Conservation (phyloP, 2,888 invertebrate species). For the Torymus texanus region DNA sequence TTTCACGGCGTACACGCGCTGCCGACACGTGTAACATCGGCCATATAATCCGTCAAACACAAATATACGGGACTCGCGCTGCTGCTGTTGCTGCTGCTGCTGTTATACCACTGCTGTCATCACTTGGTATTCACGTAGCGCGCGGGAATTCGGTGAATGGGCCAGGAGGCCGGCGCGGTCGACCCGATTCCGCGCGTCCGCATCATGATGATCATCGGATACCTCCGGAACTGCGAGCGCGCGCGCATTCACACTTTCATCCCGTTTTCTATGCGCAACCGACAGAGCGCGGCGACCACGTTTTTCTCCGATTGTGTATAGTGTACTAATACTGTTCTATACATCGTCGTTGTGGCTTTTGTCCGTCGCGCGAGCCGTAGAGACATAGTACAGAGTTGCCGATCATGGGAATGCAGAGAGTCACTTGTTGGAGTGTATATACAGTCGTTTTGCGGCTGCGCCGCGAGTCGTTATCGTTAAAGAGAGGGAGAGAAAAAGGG, state of each 20-base stretch:
- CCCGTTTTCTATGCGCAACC: not conserved
- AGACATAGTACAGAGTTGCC: not conserved
- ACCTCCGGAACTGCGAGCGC: not conserved
- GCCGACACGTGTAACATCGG: not conserved
- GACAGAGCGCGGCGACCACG: not conserved
- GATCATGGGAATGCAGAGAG: slow-evolving; percentile 8
- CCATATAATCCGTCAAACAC: not conserved
- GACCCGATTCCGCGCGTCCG: slow-evolving; percentile 39
- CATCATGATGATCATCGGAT: not conserved
- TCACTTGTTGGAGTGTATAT: too few relatives aligned
- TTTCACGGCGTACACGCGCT: not conserved
- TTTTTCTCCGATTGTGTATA: slow-evolving; percentile 16
- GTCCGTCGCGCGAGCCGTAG: not conserved
- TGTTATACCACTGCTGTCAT: slow-evolving; percentile 56
- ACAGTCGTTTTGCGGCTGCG: not conserved
- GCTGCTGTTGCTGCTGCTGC: too few relatives aligned
- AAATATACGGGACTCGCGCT: not conserved
- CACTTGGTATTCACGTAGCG: slow-evolving; percentile 68
- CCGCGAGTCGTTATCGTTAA: slow-evolving; percentile 10
- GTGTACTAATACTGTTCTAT: not conserved
- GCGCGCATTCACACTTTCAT: not conserved
- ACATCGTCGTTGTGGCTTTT: not conserved
- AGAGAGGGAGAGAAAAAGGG: not conserved
- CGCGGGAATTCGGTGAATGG: slow-evolving; percentile 70
- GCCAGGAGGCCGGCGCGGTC: slow-evolving; percentile 52